phyloP scores from a whole-genome alignment of 2,888 invertebrate species.

The Diloba caeruleocephala region DNA sequence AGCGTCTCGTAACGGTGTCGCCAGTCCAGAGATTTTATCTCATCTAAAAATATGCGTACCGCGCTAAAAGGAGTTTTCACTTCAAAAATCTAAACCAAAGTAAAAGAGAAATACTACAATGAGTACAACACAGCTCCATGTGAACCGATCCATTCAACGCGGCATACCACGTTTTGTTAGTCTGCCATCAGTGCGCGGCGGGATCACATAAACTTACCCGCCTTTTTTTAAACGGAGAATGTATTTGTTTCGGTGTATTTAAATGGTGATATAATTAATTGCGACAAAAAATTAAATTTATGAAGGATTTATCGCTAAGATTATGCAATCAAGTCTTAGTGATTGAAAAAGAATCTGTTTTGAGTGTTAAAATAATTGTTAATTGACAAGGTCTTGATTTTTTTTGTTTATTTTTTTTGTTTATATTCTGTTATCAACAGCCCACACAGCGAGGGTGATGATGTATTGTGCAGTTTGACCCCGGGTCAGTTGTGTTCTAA shows the following conservation, averaged over 20 bases:
- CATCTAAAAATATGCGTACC: too few relatives aligned
- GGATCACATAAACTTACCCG: conserved; percentile 26
- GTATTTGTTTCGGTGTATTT: too few relatives aligned
- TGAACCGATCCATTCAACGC: conserved; percentile 47
- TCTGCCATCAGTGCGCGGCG: conserved; percentile 20
- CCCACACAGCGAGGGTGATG: not conserved
- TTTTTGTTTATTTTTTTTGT: not conserved
- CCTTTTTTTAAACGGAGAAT: conserved; percentile 3
- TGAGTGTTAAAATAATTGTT: not conserved
- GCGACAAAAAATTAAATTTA: too few relatives aligned
- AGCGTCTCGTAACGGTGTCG: too few relatives aligned
- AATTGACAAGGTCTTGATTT: not conserved
- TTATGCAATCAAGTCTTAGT: too few relatives aligned
- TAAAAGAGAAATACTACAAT: not conserved
- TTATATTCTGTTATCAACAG: conserved; percentile 2
- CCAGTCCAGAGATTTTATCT: too few relatives aligned
- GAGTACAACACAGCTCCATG: conserved; percentile 46
- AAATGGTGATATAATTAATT: too few relatives aligned
- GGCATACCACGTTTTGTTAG: conserved; percentile 33
- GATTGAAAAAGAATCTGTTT: too few relatives aligned
- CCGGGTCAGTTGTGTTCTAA: not conserved
- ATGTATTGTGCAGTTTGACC: not conserved
- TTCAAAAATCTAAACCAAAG: too few relatives aligned
- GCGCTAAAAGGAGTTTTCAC: too few relatives aligned
- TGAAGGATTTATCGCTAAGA: too few relatives aligned